phyloP scores from a whole-genome alignment of 2,113 vertebrate species.

The Acanthochromis polyacanthus region DNA sequence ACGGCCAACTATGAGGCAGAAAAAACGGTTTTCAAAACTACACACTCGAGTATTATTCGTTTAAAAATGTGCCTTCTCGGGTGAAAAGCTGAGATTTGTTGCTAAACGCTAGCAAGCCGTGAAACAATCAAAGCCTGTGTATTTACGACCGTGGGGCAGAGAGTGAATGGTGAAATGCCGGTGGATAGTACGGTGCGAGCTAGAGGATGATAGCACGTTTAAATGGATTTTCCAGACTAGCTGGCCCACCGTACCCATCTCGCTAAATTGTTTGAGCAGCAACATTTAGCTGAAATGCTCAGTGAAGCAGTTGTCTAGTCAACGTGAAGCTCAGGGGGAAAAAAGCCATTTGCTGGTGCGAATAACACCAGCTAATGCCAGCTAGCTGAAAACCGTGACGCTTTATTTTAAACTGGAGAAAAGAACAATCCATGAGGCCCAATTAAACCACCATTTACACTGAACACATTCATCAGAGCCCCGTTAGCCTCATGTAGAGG shows the following conservation, averaged over 20 bases:
- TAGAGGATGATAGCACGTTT: slow-evolving; percentile 1
- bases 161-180: slow-evolving; percentile 56
- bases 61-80: background rate
- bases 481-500: background rate
- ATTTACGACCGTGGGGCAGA: slow-evolving; percentile 31
- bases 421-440: slow-evolving; percentile 65
- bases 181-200: slow-evolving; percentile 22
- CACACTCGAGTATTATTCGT: background rate
- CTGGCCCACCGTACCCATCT: background rate
- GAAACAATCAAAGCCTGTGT: slow-evolving; percentile 29
- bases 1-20: background rate
- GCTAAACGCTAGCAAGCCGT: background rate
- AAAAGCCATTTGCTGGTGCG: slow-evolving; percentile 8
- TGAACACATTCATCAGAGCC: slow-evolving; percentile 23
- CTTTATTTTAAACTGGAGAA: slow-evolving; percentile 60
- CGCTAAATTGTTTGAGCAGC: background rate
- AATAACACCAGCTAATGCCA: slow-evolving; percentile 8
- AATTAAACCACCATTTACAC: slow-evolving; percentile 56
- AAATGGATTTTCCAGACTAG: background rate
- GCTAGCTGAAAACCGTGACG: slow-evolving; percentile 37
- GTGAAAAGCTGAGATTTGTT: background rate
- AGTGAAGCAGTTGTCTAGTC: too few species aligned
- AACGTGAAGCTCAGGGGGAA: background rate
- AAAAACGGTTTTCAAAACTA: background rate
- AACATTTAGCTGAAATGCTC: background rate